Conservation (phyloP, 2,888 invertebrate species). For the Meta bourneti region DNA sequence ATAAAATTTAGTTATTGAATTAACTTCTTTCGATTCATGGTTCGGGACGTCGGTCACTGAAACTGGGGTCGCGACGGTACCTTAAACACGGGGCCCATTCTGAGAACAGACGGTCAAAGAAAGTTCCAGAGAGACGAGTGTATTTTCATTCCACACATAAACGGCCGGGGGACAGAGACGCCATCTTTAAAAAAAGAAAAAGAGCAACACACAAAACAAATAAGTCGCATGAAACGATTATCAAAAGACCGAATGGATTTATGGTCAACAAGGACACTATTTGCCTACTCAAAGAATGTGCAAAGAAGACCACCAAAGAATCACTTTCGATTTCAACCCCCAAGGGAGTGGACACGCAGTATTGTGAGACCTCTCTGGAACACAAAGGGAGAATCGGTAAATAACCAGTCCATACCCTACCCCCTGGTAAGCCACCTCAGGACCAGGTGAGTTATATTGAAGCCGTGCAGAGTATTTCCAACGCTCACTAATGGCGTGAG, state of each 20-base stretch:
- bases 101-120: too few species aligned
- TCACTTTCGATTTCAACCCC: background rate
- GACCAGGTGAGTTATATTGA: constrained; percentile 33
- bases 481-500: constrained; percentile 1
- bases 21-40: too few species aligned
- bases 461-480: background rate
- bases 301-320: constrained; percentile 19
- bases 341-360: constrained; percentile 1
- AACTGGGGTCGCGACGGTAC: too few species aligned
- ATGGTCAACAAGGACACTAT: constrained; percentile 7
- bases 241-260: background rate
- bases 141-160: background rate
- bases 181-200: too few species aligned
- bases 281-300: constrained; percentile 4
- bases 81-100: too few species aligned
- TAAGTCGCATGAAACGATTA: background rate
- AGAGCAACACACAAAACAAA: background rate
- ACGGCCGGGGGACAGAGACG: background rate
- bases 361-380: constrained; percentile 23
- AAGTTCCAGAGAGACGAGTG: too few species aligned
- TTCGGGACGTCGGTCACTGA: too few species aligned
- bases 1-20: too few species aligned
- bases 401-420: constrained; percentile 17
- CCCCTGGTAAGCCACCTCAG: background rate
- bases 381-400: constrained; percentile 37